These are phyloP conservation scores for Toxotes jaculatrix DNA, from an alignment of 2,113 vertebrate genomes.

Conservation along the genomic window DNA sequence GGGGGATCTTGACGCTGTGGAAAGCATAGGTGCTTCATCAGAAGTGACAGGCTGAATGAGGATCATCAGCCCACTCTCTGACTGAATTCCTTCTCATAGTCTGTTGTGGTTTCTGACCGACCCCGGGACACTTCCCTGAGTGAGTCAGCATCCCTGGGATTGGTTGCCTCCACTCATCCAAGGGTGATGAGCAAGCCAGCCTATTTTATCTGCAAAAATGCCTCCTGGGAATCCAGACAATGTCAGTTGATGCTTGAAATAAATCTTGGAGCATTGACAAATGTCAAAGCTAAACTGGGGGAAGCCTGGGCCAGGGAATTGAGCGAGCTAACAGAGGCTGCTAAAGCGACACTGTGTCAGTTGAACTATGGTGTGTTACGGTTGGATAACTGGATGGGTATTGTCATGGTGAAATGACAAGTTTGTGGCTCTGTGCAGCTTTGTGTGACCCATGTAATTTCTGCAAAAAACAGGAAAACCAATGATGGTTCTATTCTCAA, in stretches of 20 bases:
- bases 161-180: conserved; percentile 65
- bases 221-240: conserved; percentile 62
- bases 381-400: conserved; percentile 8
- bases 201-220: conserved; percentile 70
- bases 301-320: conserved; percentile 12
- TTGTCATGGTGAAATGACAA: conserved; percentile 12
- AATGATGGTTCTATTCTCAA: not conserved
- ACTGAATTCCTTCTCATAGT: conserved; percentile 72
- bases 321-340: conserved; percentile 24
- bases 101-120: conserved; percentile 65
- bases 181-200: conserved; percentile 67
- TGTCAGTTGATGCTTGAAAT: conserved; percentile 71
- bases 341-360: conserved; percentile 5
- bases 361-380: conserved; percentile 36
- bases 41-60: conserved; percentile 71
- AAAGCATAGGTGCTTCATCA: conserved; percentile 71
- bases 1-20: conserved; percentile 7
- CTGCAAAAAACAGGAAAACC: conserved; percentile 2
- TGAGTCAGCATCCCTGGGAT: conserved; percentile 66
- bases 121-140: conserved; percentile 43
- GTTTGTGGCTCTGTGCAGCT: not conserved
- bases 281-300: conserved; percentile 52
- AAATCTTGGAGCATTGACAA: conserved; percentile 64
- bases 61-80: conserved; percentile 67
- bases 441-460: conserved; percentile 7